Conservation (phyloP, 2,113 vertebrate genomes). For the Gadus macrocephalus region DNA sequence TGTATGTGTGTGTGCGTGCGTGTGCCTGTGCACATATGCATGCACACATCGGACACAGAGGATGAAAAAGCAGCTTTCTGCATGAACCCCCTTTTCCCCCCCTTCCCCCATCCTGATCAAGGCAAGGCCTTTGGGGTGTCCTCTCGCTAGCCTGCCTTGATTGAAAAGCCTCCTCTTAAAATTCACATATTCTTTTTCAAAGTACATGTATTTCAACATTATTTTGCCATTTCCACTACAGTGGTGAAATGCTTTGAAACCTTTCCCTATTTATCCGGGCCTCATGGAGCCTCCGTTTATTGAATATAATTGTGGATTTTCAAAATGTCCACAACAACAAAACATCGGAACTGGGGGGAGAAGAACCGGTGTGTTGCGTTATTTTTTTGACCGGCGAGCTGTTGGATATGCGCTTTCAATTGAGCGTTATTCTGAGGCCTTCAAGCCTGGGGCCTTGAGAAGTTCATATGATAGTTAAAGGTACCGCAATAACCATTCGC, state of each 20-base stretch:
- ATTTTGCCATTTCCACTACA: slow-evolving; percentile 59
- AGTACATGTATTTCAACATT: slow-evolving; percentile 42
- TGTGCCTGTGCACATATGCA: slow-evolving; percentile 3
- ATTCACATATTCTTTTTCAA: slow-evolving; percentile 48
- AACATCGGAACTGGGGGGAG: no score
- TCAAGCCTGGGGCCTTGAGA: no score
- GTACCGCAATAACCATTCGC: no score
- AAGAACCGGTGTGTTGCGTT: no score
- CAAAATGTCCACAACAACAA: slow-evolving; percentile 11
- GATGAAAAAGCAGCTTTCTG: slow-evolving; percentile 48
- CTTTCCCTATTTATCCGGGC: slow-evolving; percentile 39
- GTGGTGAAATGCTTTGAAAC: slow-evolving; percentile 57
- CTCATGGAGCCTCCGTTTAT: slow-evolving; percentile 33
- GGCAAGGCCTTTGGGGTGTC: slow-evolving; percentile 62
- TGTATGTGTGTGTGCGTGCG: slow-evolving; percentile 5
- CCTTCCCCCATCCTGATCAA: slow-evolving; percentile 38
- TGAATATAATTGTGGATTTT: slow-evolving; percentile 38
- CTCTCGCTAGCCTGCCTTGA: slow-evolving; percentile 42
- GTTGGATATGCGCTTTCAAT: no score
- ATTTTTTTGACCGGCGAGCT: no score
- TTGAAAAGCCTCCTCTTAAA: slow-evolving; percentile 56
- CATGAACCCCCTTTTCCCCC: slow-evolving; percentile 41
- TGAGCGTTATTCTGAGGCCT: no score
- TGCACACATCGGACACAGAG: slow-evolving; percentile 7
- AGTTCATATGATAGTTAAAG: no score